Conservation (phyloP, 2,888 invertebrate species). For the Taenaris catops region DNA sequence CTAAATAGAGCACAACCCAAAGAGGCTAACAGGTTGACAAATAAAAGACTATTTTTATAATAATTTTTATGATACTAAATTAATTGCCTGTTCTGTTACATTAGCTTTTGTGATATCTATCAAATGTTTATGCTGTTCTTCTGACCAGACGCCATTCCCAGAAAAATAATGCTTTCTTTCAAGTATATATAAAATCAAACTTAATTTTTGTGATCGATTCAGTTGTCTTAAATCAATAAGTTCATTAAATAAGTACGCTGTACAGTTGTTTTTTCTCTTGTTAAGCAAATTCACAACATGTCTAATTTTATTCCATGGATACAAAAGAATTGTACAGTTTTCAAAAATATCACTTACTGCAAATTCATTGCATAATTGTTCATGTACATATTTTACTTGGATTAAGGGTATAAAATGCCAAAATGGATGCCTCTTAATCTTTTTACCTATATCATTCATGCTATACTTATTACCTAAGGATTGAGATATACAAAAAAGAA, state of each 20-base stretch:
- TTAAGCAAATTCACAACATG: slow-evolving; percentile 36
- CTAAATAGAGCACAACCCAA: too few species aligned
- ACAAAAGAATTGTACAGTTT: slow-evolving; percentile 60
- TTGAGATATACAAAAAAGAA: slow-evolving; percentile 57
- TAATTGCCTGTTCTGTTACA: too few species aligned
- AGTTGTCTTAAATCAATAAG: slow-evolving; percentile 40
- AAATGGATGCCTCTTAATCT: slow-evolving; percentile 58
- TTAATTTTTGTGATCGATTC: slow-evolving; percentile 54
- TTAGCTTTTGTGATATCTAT: slow-evolving; percentile 10
- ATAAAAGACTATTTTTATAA: too few species aligned
- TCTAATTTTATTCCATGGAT: slow-evolving; percentile 66
- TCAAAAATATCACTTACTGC: slow-evolving; percentile 54
- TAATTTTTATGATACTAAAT: too few species aligned
- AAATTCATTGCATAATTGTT: slow-evolving; percentile 46
- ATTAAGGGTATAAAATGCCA: slow-evolving; percentile 67
- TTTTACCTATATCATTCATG: slow-evolving; percentile 38
- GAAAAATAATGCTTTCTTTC: slow-evolving; percentile 70
- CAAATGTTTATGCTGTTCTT: slow-evolving; percentile 45
- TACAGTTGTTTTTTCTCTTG: slow-evolving; percentile 24
- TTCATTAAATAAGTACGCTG: slow-evolving; percentile 31
- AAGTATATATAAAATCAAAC: slow-evolving; percentile 58
- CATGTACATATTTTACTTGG: slow-evolving; percentile 55
- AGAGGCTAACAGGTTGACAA: too few species aligned
- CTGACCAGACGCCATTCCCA: slow-evolving; percentile 70
- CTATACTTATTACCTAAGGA: slow-evolving; percentile 43